phyloP scores from a whole-genome alignment of 2,113 vertebrate genomes.

The Xyrauchen texanus region DNA sequence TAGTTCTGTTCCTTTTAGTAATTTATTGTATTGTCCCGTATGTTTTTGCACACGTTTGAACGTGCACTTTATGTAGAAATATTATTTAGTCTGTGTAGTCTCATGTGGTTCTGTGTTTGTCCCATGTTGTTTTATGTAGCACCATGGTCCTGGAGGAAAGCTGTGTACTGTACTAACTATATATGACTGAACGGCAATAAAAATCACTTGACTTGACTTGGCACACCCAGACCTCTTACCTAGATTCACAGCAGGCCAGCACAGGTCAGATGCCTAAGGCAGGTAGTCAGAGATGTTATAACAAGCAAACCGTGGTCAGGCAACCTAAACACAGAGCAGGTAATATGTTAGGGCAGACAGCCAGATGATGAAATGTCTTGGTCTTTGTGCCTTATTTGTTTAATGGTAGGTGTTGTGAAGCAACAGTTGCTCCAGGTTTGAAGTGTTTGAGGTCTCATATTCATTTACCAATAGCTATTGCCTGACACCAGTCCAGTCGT shows the following conservation, averaged over 20 bases:
- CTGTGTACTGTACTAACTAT: too few relatives aligned
- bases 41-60: too few relatives aligned
- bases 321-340: not conserved
- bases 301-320: not conserved
- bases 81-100: too few relatives aligned
- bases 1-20: too few relatives aligned
- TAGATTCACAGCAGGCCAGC: not conserved
- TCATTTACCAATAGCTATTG: not conserved
- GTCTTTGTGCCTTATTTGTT: slow-evolving; percentile 6
- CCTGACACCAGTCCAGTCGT: not conserved
- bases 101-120: too few relatives aligned
- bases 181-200: too few relatives aligned
- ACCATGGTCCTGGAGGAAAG: too few relatives aligned
- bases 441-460: not conserved
- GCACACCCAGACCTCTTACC: not conserved
- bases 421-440: not conserved
- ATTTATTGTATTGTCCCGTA: too few relatives aligned
- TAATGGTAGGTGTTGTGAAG: not conserved
- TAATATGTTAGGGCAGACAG: not conserved
- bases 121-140: too few relatives aligned
- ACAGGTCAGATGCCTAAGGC: not conserved
- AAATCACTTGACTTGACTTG: too few relatives aligned
- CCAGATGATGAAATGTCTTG: slow-evolving; percentile 23
- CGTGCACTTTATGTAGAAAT: too few relatives aligned
- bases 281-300: not conserved